Evolutionary conservation across 2,797 vertebrate species (phyloP), one percentile per base, ranked within the genome.

Genomic region (Scolopax rusticola): DNA sequence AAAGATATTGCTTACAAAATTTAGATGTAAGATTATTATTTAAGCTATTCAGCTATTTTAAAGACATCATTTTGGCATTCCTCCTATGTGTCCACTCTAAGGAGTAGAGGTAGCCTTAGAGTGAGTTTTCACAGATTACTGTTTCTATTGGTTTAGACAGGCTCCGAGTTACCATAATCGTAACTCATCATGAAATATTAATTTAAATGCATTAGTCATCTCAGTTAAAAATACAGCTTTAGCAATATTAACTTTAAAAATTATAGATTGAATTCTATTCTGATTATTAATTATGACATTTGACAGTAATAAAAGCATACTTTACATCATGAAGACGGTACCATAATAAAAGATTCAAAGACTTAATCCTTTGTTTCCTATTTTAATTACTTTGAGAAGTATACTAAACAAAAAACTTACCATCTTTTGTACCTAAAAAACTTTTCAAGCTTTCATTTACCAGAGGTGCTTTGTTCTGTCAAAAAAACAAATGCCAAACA

Each of bases 381-480:
- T n/a, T 76, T 75, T 53, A 65, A 75, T 45, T 81, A 64, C 54
- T 80, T 74, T 83, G 45, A 59, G 8, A 91, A 83, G 17, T 15
- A 76, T 8, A 76, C 9, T 93, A 85, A 95, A 82, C 14, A 57
- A 89, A 85, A 14, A 83, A 87, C 98, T 99, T 97, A 99, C 99
- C 99, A 38, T 99, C 99, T 98, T 98, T 99, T 20, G 98, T 99
- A 98, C 97, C 98, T 70, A 99, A 98, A 97, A 98, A 99, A 76
- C 98, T 99, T 97, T 98, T 99, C 97, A 99, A 98, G 95, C 98
- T 98, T 95, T 99, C 99, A 56, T 99, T 99, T 93, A 99, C 98
- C 87, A 99, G 98, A 54, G 99, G 99, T 73, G 97, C 96, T 98
- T 99, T 99, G 84, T 99, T 99, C 99, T 99, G 97, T 81, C 74